A percentile compares a stretch with the other conserved stretches of the same genome.
These are phyloP conservation scores for Pseudococcus jackbeardsleyi DNA, from an alignment of 2,888 invertebrate genomes.

Conservation along the genomic window DNA sequence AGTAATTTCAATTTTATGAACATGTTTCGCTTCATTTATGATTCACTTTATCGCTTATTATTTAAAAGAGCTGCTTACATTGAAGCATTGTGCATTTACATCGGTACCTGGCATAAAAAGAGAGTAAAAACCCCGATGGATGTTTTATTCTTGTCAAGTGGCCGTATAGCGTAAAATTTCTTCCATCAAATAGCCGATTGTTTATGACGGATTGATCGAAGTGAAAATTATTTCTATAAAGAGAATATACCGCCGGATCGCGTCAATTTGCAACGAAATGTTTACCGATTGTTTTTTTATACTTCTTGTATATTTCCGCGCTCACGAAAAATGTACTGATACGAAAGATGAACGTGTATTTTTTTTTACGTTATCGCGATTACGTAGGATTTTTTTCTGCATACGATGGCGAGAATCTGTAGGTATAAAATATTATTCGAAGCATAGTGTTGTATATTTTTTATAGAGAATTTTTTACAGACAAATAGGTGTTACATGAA, in stretches of 20 bases:
- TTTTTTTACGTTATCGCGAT: no score
- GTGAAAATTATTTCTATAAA: constrained; percentile 29
- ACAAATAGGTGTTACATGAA: no score
- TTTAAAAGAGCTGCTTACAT: constrained; percentile 43
- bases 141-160: constrained; percentile 42
- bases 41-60: constrained; percentile 48
- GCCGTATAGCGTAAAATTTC: constrained; percentile 48
- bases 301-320: background rate
- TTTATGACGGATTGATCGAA: constrained; percentile 45
- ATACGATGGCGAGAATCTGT: no score
- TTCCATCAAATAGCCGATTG: constrained; percentile 21
- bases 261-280: constrained; percentile 25
- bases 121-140: constrained; percentile 27
- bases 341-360: no score
- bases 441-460: no score
- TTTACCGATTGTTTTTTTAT: background rate
- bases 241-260: constrained; percentile 14
- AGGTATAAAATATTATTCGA: no score
- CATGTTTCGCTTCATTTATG: constrained; percentile 54
- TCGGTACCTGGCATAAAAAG: constrained; percentile 5
- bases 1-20: constrained; percentile 49
- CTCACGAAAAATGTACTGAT: background rate
- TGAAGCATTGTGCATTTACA: constrained; percentile 44
- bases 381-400: no score
- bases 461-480: no score